Conservation (phyloP, 2,797 vertebrate genomes). For the Poeciliopsis gracilis region DNA sequence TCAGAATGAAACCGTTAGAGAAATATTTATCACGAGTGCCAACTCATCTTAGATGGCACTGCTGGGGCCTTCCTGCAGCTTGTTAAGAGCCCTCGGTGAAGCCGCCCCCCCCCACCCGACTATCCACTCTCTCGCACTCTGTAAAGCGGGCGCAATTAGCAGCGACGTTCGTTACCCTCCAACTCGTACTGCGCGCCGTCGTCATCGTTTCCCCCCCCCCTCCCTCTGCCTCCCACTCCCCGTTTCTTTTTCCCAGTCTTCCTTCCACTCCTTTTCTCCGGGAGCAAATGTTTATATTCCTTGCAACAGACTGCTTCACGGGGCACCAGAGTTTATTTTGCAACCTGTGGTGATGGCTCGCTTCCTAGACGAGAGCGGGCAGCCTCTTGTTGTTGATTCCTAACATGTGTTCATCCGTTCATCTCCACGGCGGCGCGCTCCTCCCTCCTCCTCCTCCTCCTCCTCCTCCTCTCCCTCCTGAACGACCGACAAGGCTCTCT, state of each 20-base stretch:
- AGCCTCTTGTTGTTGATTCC: slow-evolving; percentile 80
- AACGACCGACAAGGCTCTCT: slow-evolving; percentile 65
- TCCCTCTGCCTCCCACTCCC: slow-evolving; percentile 42
- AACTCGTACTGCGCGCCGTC: slow-evolving; percentile 34
- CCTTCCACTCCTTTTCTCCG: slow-evolving; percentile 55
- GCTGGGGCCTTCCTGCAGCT: slow-evolving; percentile 44
- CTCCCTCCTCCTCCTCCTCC: slow-evolving; percentile 10
- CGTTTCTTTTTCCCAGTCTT: slow-evolving; percentile 41
- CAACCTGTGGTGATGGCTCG: slow-evolving; percentile 84
- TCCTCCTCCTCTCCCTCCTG: slow-evolving; percentile 13
- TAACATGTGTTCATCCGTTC: slow-evolving; percentile 84
- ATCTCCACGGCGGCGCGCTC: slow-evolving; percentile 64
- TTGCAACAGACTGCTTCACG: slow-evolving; percentile 76
- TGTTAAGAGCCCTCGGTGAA: slow-evolving; percentile 32
- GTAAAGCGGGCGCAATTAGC: slow-evolving; percentile 52
- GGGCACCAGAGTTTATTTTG: slow-evolving; percentile 84
- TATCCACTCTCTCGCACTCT: slow-evolving; percentile 29
- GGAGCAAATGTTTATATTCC: slow-evolving; percentile 79
- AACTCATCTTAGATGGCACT: slow-evolving; percentile 37
- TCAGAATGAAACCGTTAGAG: slow-evolving; percentile 51
- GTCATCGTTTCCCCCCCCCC: slow-evolving; percentile 14
- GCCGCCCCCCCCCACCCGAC: slow-evolving; percentile 21
- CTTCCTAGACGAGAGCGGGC: slow-evolving; percentile 81
- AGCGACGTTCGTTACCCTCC: slow-evolving; percentile 43
- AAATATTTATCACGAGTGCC: slow-evolving; percentile 48